Evolutionary conservation across 2,888 invertebrate genomes (phyloP), one percentile per base, ranked within the genome.

Genomic region (Scrobipalpa costella): DNA sequence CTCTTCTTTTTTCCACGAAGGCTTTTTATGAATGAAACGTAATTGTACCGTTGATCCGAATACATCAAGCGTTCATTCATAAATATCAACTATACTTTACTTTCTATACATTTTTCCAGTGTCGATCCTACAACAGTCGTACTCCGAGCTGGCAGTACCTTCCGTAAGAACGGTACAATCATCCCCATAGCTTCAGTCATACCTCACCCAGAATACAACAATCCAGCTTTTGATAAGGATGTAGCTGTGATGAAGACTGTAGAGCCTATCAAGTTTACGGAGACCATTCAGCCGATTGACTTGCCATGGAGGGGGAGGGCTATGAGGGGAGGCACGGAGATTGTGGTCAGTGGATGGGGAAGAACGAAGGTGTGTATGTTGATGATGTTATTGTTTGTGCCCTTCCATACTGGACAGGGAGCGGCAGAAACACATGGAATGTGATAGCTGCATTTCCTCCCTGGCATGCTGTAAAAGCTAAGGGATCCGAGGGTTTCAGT

Each of bases 71-170:
- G n/a, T n/a, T n/a, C n/a, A n/a, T n/a, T n/a, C n/a, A n/a, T n/a
- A n/a, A n/a, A n/a, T n/a, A n/a, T n/a, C n/a, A n/a, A n/a, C n/a
- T n/a, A n/a, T n/a, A n/a, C n/a, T n/a, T n/a, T n/a, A n/a, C n/a
- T n/a, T n/a, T n/a, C n/a, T n/a, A n/a, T n/a, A n/a, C n/a, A n/a
- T n/a, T n/a, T n/a, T 60, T 58, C 8, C 73, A 90, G 90, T 47
- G 88, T 86, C 1, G 85, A 86, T 27, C 82, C 88, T 17, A 68
- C 72, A 2, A 84, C 83, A 1, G 85, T 93, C 7, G 83, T 84
- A 0, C 79, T 90, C 2, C 83, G 92, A 61, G 92, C 90, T 9
- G 93, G 93, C 0, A 92, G 92, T 49, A 76, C 84, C 0, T 84
- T 70, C 64, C 73, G 86, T 1, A 83, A 82, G 57, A 79, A 83